Evolutionary conservation across 2,113 vertebrate genomes (phyloP).

Genomic region (Cyprichromis sp.): DNA sequence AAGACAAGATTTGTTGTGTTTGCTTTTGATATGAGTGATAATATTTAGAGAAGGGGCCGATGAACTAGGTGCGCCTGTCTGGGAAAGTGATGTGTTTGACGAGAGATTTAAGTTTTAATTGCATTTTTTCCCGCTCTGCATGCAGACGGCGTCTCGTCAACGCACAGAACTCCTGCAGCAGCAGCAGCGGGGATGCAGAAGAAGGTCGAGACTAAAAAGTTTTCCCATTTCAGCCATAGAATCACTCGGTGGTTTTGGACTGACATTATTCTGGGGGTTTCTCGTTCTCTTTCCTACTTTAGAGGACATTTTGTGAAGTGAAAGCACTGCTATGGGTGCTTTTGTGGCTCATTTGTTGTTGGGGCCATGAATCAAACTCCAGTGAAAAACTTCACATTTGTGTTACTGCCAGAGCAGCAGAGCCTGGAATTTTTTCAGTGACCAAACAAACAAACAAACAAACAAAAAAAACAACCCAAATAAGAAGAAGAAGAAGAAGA

Average conservation of each 20-base stretch:
- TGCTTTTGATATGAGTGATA: conserved; percentile 73
- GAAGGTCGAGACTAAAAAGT: background rate
- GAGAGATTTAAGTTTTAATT: conserved; percentile 72
- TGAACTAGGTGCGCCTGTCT: conserved; percentile 44
- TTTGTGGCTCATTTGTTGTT: background rate
- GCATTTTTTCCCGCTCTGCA: conserved; percentile 42
- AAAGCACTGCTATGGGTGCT: background rate
- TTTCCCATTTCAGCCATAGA: background rate
- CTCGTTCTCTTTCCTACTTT: background rate
- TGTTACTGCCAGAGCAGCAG: background rate
- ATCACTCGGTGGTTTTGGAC: background rate
- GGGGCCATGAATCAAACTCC: background rate
- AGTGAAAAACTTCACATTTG: background rate
- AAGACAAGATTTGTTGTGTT: conserved; percentile 63
- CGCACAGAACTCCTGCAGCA: background rate
- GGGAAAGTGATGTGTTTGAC: conserved; percentile 61
- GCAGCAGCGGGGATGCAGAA: background rate
- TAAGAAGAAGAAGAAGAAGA: background rate
- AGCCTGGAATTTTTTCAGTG: background rate
- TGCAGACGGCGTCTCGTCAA: conserved; percentile 38
- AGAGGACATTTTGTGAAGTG: background rate
- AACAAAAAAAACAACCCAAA: background rate
- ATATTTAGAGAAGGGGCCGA: conserved; percentile 63
- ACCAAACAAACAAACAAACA: background rate
- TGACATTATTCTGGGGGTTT: background rate